Conservation (phyloP, 1,140 invertebrate species). For the Chymomyza costata region DNA sequence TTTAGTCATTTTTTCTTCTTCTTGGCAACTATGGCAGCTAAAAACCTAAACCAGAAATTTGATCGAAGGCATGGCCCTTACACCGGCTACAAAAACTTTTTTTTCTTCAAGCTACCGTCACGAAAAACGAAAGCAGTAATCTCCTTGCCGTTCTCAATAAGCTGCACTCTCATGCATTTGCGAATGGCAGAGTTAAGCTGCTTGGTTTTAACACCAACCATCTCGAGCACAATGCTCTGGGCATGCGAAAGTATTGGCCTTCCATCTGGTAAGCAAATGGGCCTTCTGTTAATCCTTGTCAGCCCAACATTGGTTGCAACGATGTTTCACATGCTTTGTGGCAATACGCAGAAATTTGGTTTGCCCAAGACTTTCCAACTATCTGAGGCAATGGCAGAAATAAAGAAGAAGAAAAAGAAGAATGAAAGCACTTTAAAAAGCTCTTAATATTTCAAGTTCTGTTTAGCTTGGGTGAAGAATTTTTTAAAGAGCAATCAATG, state of each 20-base stretch:
- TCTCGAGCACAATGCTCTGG: conserved; percentile 99
- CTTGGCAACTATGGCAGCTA: conserved; percentile 99
- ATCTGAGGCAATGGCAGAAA: conserved; percentile 37
- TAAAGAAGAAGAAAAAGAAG: conserved; percentile 26
- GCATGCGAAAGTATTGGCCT: conserved; percentile 99
- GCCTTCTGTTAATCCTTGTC: conserved; percentile 99
- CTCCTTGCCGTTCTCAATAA: conserved; percentile 99
- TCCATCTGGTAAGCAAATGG: conserved; percentile 98
- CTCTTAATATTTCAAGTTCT: too few species aligned
- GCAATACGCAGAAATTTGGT: conserved; percentile 97
- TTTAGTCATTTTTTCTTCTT: conserved; percentile 99
- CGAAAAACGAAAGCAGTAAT: conserved; percentile 99
- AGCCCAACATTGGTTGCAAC: conserved; percentile 96
- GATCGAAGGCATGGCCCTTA: conserved; percentile 99
- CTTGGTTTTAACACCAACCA: conserved; percentile 99
- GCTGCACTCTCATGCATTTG: conserved; percentile 98
- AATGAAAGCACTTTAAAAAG: neutral
- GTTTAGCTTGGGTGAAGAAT: too few species aligned
- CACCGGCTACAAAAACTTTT: conserved; percentile 98
- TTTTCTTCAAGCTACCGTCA: conserved; percentile 99
- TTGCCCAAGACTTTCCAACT: conserved; percentile 82
- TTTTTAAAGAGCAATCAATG: too few species aligned
- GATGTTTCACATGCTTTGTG: conserved; percentile 96
- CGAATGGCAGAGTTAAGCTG: conserved; percentile 99
- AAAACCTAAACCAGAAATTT: conserved; percentile 96